Conservation (phyloP, 2,888 invertebrate species). For the Galerucella nymphaeae region DNA sequence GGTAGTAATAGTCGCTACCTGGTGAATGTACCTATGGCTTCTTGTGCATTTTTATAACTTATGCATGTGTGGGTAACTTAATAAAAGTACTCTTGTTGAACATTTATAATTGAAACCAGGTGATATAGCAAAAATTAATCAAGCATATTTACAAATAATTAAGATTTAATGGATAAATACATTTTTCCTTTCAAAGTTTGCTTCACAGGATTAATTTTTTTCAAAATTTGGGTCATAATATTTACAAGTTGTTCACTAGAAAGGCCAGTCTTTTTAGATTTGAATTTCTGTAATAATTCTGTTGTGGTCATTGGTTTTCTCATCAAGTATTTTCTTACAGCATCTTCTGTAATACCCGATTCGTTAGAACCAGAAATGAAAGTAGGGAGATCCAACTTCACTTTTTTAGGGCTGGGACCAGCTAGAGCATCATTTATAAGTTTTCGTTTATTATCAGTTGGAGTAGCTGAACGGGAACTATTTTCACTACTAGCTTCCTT, state of each 20-base stretch:
- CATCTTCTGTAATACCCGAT: conserved; percentile 93
- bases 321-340: conserved; percentile 92
- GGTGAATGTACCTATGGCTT: no score
- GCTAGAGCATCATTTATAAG: conserved; percentile 64
- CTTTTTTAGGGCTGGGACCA: conserved; percentile 67
- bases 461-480: conserved; percentile 69
- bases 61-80: no score
- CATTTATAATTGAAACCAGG: no score
- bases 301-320: conserved; percentile 98
- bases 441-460: conserved; percentile 65
- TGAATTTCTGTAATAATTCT: conserved; percentile 94
- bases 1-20: no score
- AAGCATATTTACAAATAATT: conserved; percentile 42
- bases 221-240: conserved; percentile 93
- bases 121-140: no score
- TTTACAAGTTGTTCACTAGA: conserved; percentile 91
- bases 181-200: conserved; percentile 93
- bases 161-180: conserved; percentile 88
- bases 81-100: no score
- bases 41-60: no score
- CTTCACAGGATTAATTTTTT: conserved; percentile 93
- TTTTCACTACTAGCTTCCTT: conserved; percentile 66
- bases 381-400: conserved; percentile 67
- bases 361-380: conserved; percentile 74
- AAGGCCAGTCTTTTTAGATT: conserved; percentile 91